A percentile compares a stretch with the other conserved stretches of the same genome.
Evolutionary conservation across 2,888 invertebrate species (phyloP).

Genomic region (Melipona bicolor): DNA sequence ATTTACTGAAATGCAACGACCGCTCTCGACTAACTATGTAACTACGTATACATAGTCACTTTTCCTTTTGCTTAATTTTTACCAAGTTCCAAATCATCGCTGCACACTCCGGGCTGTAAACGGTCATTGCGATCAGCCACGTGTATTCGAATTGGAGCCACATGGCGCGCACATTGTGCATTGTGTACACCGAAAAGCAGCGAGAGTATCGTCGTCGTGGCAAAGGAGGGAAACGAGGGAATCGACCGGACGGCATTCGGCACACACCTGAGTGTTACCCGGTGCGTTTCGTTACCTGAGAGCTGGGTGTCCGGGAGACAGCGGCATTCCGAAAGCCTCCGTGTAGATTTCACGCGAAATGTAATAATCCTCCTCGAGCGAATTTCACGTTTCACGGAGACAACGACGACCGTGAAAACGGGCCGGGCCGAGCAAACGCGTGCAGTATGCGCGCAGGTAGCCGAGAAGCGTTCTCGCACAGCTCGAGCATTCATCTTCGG

Average conservation of each 20-base stretch:
- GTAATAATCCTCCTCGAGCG: background rate
- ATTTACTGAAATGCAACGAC: background rate
- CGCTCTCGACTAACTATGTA: background rate
- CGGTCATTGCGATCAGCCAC: background rate
- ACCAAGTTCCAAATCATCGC: background rate
- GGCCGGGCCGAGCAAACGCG: background rate
- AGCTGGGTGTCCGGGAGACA: conserved; percentile 10
- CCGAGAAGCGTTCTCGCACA: background rate
- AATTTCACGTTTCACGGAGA: conserved; percentile 14
- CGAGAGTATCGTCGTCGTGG: conserved; percentile 5
- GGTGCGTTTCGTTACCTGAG: conserved; percentile 50
- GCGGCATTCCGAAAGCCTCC: conserved; percentile 26
- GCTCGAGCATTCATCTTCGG: background rate
- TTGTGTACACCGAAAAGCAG: conserved; percentile 45
- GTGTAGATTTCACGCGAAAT: conserved; percentile 35
- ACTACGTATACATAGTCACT: background rate
- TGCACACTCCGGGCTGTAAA: too few species aligned
- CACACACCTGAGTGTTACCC: conserved; percentile 61
- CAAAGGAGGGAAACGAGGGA: conserved; percentile 17
- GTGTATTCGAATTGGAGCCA: conserved; percentile 60
- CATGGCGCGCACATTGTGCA: conserved; percentile 49
- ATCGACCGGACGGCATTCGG: conserved; percentile 55
- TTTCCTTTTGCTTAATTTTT: background rate
- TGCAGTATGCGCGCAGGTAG: background rate
- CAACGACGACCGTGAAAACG: conserved; percentile 19